phyloP scores from a whole-genome alignment of 2,888 invertebrate species.

The Drosophila melanosoma region DNA sequence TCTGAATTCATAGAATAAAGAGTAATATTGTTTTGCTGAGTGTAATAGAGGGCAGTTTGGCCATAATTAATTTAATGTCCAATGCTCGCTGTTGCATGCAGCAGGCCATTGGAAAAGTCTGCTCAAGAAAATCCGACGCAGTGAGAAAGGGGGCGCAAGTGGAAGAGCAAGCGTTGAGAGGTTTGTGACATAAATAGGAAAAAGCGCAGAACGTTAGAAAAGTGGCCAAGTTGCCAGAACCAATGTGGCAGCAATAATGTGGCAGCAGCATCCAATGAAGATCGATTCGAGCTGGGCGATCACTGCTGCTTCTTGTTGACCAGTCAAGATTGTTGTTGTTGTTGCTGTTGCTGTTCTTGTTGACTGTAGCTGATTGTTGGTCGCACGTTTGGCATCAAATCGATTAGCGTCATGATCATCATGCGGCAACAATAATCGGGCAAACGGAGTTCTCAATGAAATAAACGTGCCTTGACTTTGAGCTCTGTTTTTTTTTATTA shows the following conservation, averaged over 20 bases:
- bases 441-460: conserved; percentile 32
- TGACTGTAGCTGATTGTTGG: conserved; percentile 12
- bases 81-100: conserved; percentile 51
- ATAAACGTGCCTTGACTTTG: conserved; percentile 42
- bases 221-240: conserved; percentile 57
- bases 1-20: background rate
- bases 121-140: conserved; percentile 36
- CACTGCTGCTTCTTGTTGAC: conserved; percentile 9
- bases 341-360: background rate
- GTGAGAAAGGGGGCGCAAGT: background rate
- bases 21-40: background rate
- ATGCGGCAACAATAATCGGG: conserved; percentile 35
- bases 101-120: conserved; percentile 52
- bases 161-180: background rate
- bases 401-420: conserved; percentile 62
- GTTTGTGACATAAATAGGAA: conserved; percentile 62
- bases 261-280: conserved; percentile 27
- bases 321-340: conserved; percentile 1
- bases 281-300: conserved; percentile 47
- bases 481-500: background rate
- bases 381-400: conserved; percentile 72
- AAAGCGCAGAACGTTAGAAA: conserved; percentile 51
- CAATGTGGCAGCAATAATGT: conserved; percentile 34
- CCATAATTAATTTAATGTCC: conserved; percentile 68
- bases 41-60: background rate